Base-by-base conservation (phyloP, 2,888 invertebrate species). In the Chymomyza procnemis region DNA sequence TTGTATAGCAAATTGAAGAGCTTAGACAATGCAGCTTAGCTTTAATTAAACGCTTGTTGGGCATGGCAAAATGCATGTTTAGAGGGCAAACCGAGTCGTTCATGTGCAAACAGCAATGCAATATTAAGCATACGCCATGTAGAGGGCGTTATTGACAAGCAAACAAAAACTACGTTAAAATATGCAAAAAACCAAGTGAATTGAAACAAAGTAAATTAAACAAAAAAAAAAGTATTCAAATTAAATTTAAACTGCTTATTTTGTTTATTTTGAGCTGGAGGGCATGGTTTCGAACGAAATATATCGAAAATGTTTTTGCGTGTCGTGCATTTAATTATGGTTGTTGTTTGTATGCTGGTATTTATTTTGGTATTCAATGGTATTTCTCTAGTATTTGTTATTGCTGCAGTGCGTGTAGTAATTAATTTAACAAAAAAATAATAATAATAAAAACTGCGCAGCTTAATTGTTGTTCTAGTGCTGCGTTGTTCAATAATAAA, bases 381-480 rank as follows among this genome's bases (percentile, higher is more conserved):
- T 41, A 22, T 58, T 41, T 12, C 14, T 30, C 4, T 48, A 54
- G 47, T 48, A 47, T 66, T 66, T 66, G 26, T 64, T 63, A 64
- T 76, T 73, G 68, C 68, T 54, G 62, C 57, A 57, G 63, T 56
- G 64, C 60, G 56, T 64, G 65, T 60, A 70, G 64, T 67, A 71
- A 12, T 41, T 3, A 80, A 85, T 78, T 66, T n/a, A n/a, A n/a
- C n/a, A 70, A 83, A 83, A 75, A 66, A 26, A 26, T 0, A 26
- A 26, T 5, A 26, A 5, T 5, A 26, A n/a, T n/a, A n/a, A n/a
- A n/a, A n/a, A n/a, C n/a, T n/a, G 62, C 67, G 54, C 14, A 63
- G 79, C 57, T 59, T 41, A 2, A 19, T 52, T 52, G 52, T 58
- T 41, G 58, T 16, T n/a, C n/a, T n/a, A n/a, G n/a, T n/a, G 54